These are phyloP conservation scores for Leuciscus waleckii DNA, from an alignment of 2,797 vertebrate genomes.

Conservation along the genomic window DNA sequence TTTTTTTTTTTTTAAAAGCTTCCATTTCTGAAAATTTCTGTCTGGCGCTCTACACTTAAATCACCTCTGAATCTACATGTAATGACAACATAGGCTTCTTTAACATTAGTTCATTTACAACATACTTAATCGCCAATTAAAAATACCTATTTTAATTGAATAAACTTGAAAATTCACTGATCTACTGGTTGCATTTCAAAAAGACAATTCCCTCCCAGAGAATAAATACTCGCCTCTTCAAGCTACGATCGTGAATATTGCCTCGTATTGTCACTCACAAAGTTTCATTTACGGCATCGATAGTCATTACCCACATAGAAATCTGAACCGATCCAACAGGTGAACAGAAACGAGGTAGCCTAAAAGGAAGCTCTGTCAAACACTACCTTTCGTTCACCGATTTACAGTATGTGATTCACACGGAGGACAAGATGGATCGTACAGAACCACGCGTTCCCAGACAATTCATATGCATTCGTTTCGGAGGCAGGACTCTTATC, in stretches of 20 bases:
- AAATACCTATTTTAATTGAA: constrained; percentile 10
- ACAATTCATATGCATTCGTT: constrained; percentile 46
- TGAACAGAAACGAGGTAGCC: constrained; percentile 87
- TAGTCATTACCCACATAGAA: constrained; percentile 32
- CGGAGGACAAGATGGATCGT: constrained; percentile 12
- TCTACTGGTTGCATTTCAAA: constrained; percentile 36
- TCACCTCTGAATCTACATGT: constrained; percentile 28
- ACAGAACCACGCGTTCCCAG: constrained; percentile 32
- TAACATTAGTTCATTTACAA: constrained; percentile 20
- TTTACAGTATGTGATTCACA: constrained; percentile 14
- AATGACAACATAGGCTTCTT: constrained; percentile 20
- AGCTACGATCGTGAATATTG: constrained; percentile 28
- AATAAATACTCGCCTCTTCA: constrained; percentile 26
- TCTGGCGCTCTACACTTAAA: constrained; percentile 20
- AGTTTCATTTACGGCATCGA: constrained; percentile 18
- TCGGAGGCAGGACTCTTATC: constrained; percentile 22
- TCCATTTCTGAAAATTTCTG: background rate
- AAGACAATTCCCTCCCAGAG: constrained; percentile 18
- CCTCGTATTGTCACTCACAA: constrained; percentile 13
- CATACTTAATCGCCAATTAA: constrained; percentile 27
- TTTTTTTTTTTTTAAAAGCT: background rate
- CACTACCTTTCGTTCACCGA: constrained; percentile 24
- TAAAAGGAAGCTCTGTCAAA: constrained; percentile 82
- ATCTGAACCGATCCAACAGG: constrained; percentile 33
- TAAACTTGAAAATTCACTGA: constrained; percentile 19